phyloP scores from a whole-genome alignment of 1,140 invertebrate species.

The Ruditapes philippinarum region DNA sequence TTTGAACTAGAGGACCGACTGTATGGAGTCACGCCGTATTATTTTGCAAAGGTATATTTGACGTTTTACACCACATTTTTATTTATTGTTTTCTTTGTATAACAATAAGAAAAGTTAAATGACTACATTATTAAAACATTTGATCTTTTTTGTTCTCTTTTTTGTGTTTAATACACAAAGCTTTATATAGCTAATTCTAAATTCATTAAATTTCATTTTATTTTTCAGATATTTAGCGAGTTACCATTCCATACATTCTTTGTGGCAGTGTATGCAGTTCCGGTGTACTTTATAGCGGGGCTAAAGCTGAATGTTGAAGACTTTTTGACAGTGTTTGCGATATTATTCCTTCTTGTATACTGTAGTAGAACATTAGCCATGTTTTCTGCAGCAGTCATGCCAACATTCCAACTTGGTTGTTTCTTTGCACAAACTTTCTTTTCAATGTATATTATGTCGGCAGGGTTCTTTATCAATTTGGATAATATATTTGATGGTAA shows the following conservation, averaged over 20 bases:
- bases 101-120: too few relatives aligned
- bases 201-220: too few relatives aligned
- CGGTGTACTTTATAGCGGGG: constrained; percentile 79
- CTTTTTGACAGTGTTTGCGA: constrained; percentile 77
- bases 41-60: constrained; percentile 81
- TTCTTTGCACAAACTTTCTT: constrained; percentile 81
- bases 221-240: constrained; percentile 80
- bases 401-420: constrained; percentile 79
- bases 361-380: constrained; percentile 80
- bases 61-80: too few relatives aligned
- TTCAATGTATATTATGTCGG: constrained; percentile 80
- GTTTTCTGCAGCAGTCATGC: constrained; percentile 78
- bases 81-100: too few relatives aligned
- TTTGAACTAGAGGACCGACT: constrained; percentile 81
- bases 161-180: too few relatives aligned
- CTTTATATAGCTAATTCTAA: too few relatives aligned
- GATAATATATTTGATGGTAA: constrained; percentile 82
- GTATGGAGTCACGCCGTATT: constrained; percentile 78
- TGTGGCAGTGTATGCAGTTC: constrained; percentile 76
- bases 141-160: too few relatives aligned
- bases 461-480: constrained; percentile 83
- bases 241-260: constrained; percentile 81
- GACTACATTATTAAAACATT: too few relatives aligned
- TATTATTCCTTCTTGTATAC: constrained; percentile 79
- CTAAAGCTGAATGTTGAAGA: constrained; percentile 71